Percentiles rank a stretch among this genome's conserved stretches.
These are phyloP conservation scores for Luidia sarsii DNA, from an alignment of 53 echinoderm and acorn worm genomes.

Conservation along the genomic window DNA sequence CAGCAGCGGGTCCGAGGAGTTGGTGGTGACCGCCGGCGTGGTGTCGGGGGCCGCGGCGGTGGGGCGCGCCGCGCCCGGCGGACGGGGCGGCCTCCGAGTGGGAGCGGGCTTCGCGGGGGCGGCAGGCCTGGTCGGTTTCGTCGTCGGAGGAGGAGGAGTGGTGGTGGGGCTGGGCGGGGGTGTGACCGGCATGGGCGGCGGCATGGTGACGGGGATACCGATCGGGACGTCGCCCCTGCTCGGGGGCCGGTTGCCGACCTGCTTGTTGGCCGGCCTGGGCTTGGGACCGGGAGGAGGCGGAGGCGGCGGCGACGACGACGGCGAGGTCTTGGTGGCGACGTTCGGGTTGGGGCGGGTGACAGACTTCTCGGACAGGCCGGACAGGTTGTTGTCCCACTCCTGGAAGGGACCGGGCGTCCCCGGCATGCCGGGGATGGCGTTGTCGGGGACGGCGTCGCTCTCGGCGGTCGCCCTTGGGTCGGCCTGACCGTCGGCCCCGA, in stretches of 20 bases:
- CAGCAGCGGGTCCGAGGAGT: not conserved
- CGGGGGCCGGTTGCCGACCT: not conserved
- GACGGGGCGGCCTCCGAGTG: not conserved
- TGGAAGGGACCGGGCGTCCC: not conserved
- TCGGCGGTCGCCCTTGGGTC: not conserved
- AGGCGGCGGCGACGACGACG: not conserved
- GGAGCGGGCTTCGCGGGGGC: not conserved
- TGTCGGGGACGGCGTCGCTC: not conserved
- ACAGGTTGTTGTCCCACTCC: conserved; percentile 24
- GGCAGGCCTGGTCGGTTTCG: not conserved
- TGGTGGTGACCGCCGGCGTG: not conserved
- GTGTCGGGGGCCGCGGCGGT: not conserved
- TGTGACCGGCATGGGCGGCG: not conserved
- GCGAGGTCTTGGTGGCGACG: not conserved
- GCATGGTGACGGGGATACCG: not conserved
- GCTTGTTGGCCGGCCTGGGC: not conserved
- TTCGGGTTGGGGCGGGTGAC: conserved; percentile 22
- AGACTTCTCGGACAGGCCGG: conserved; percentile 26
- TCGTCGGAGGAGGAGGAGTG: not conserved
- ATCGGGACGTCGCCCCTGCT: conserved; percentile 29
- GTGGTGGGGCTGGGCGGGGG: not conserved
- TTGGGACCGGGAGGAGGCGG: not conserved
- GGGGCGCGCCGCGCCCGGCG: no score
- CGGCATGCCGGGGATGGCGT: conserved; percentile 20
- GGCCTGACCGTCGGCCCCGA: not conserved